Evolutionary conservation across 2,113 vertebrate genomes (phyloP).

Genomic region (Cynopterus brachyotis): DNA sequence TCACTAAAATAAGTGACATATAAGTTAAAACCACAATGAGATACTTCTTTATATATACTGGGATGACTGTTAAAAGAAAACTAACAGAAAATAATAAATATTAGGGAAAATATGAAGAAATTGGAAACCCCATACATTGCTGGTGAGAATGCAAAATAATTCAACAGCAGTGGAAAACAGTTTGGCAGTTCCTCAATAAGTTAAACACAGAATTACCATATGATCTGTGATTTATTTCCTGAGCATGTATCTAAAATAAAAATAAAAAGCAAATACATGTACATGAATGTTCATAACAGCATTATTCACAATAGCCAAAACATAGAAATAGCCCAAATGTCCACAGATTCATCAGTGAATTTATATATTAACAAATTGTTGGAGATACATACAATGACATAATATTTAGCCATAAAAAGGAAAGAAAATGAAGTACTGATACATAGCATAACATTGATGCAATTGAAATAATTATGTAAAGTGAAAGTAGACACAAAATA

Average conservation of each 20-base stretch:
- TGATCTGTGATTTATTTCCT: not conserved
- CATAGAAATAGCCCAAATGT: not conserved
- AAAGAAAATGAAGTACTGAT: not conserved
- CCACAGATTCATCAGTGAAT: not conserved
- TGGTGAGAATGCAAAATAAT: not conserved
- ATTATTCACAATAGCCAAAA: not conserved
- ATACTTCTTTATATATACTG: not conserved
- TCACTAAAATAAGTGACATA: not conserved
- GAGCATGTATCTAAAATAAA: not conserved
- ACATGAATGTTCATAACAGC: not conserved
- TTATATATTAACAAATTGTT: not conserved
- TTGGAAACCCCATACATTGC: not conserved
- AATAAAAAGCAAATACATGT: not conserved
- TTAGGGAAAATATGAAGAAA: not conserved
- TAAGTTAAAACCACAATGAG: not conserved
- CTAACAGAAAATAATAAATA: not conserved
- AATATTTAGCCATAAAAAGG: not conserved
- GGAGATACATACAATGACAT: not conserved
- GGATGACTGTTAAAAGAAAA: not conserved
- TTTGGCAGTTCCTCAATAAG: not conserved
- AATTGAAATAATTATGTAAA: not conserved
- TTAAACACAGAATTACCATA: not conserved
- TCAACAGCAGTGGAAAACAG: not conserved
- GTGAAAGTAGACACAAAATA: not conserved
- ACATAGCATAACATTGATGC: not conserved